phyloP scores from a whole-genome alignment of 1,140 invertebrate species.

The Apis cerana region DNA sequence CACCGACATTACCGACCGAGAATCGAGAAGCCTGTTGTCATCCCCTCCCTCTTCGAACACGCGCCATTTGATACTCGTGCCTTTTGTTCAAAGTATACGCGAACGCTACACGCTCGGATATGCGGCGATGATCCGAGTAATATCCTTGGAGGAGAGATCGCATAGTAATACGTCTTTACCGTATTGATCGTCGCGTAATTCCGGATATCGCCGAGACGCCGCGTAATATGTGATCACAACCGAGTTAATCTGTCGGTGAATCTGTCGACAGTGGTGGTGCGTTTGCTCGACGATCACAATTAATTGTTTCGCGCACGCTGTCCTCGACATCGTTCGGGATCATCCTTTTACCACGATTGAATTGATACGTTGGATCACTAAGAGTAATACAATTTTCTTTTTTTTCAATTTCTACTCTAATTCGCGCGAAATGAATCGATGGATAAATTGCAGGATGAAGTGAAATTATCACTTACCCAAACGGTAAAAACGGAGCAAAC shows the following conservation, averaged over 20 bases:
- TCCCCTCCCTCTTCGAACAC: not conserved
- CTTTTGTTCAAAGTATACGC: not conserved
- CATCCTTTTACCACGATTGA: no score
- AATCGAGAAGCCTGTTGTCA: not conserved
- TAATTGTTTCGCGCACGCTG: not conserved
- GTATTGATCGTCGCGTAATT: constrained; percentile 23
- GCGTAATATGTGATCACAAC: not conserved
- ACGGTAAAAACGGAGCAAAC: not conserved
- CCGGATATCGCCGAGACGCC: constrained; percentile 15
- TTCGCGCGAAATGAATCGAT: not conserved
- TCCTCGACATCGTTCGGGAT: no score
- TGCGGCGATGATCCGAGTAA: not conserved
- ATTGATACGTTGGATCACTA: no score
- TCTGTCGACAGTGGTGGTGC: not conserved
- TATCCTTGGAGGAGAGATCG: not conserved
- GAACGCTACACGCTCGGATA: not conserved
- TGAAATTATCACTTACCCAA: constrained; percentile 5
- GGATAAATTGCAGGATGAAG: not conserved
- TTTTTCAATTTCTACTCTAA: no score
- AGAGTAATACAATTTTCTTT: no score
- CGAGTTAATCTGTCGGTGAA: constrained; percentile 1
- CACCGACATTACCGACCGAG: not conserved
- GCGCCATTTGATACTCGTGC: not conserved
- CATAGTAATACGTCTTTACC: not conserved
- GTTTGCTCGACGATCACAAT: not conserved